A percentile compares a stretch with the other conserved stretches of the same genome.
phyloP scores from a whole-genome alignment of 1,140 invertebrate species.

The Oedothorax gibbosus region DNA sequence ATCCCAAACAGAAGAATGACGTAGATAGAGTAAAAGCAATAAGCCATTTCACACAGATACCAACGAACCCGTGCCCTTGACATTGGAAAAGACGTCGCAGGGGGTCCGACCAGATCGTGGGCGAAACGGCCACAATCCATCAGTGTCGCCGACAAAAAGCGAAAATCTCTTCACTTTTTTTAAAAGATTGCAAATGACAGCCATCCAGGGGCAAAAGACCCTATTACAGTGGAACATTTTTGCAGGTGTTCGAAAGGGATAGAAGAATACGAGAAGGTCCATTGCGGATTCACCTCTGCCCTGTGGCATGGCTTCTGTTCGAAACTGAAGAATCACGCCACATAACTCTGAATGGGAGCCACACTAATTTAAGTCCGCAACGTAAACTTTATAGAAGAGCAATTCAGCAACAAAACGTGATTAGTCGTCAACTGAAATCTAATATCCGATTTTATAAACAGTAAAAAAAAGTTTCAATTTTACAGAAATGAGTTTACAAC shows the following conservation, averaged over 20 bases:
- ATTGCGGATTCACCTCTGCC: constrained; percentile 34
- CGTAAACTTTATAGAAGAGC: neutral
- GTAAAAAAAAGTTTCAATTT: too few relatives aligned
- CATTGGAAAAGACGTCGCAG: constrained; percentile 10
- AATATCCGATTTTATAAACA: too few relatives aligned
- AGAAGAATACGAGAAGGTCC: neutral
- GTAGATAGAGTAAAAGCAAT: too few relatives aligned
- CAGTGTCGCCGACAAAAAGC: constrained; percentile 28
- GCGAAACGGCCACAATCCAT: constrained; percentile 39
- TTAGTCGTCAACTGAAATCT: too few relatives aligned
- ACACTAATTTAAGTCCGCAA: too few relatives aligned
- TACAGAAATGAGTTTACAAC: too few relatives aligned
- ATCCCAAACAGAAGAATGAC: too few relatives aligned
- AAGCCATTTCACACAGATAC: neutral
- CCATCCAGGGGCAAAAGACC: constrained; percentile 27
- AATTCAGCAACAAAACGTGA: too few relatives aligned
- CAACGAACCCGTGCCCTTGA: constrained; percentile 44
- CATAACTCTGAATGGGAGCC: too few relatives aligned
- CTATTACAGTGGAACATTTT: constrained; percentile 43
- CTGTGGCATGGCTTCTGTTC: constrained; percentile 28
- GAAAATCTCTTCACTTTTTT: constrained; percentile 3
- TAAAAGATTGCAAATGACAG: constrained; percentile 20
- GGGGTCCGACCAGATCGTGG: constrained; percentile 17
- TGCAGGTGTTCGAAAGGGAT: constrained; percentile 37
- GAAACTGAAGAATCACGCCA: constrained; percentile 8